A percentile compares a stretch with the other conserved stretches of the same genome.
These are phyloP conservation scores for Hippocampus abdominalis DNA, from an alignment of 2,113 vertebrate species.

Conservation along the genomic window DNA sequence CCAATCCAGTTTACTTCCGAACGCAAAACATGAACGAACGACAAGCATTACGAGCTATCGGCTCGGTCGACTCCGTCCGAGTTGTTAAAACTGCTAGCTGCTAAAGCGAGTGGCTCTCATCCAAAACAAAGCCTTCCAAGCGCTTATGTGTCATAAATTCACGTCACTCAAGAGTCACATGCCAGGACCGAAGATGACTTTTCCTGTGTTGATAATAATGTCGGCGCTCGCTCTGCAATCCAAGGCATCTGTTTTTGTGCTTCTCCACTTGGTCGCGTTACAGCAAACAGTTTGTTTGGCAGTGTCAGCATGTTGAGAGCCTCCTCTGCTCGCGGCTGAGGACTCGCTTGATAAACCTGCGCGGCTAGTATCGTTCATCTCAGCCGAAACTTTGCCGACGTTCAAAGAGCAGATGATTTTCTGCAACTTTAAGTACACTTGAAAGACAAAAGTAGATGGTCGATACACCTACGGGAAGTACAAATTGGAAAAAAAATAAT, in stretches of 20 bases:
- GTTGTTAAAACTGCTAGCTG: not conserved
- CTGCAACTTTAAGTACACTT: not conserved
- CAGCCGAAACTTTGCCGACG: not conserved
- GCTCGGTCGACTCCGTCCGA: not conserved
- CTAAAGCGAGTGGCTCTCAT: not conserved
- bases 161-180: not conserved
- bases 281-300: not conserved
- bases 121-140: not conserved
- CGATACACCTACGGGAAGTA: not conserved
- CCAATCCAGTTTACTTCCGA: not conserved
- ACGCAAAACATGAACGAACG: not conserved
- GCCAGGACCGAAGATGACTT: constrained; percentile 8
- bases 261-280: not conserved
- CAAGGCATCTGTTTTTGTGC: constrained; percentile 10
- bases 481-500: not conserved
- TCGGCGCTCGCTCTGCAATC: not conserved
- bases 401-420: not conserved
- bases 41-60: not conserved
- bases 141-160: not conserved
- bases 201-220: not conserved
- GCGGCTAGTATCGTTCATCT: not conserved
- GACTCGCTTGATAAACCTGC: not conserved
- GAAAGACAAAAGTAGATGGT: not conserved
- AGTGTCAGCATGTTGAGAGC: not conserved
- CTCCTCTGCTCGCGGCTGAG: not conserved